Evolutionary conservation across 2,888 invertebrate species (phyloP).

Genomic region (Protophormia terraenovae): DNA sequence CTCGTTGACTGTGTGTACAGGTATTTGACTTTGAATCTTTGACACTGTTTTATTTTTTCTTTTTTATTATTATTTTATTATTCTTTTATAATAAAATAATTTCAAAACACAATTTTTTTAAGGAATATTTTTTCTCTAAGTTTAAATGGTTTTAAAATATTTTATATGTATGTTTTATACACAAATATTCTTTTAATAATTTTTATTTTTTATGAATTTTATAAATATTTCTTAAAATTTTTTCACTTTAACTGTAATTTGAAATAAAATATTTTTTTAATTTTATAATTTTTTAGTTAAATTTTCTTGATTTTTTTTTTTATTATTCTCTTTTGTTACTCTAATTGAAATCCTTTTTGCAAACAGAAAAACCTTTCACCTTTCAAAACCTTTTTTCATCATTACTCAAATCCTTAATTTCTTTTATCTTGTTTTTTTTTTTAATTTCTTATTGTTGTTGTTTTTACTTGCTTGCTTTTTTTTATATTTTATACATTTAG

Average conservation of each 20-base stretch:
- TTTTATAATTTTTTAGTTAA: neutral
- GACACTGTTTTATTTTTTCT: conserved; percentile 5
- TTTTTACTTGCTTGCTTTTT: neutral
- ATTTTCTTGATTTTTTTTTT: neutral
- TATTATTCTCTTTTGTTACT: neutral
- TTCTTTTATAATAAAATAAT: neutral
- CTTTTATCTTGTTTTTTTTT: neutral
- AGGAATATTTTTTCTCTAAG: too few relatives aligned
- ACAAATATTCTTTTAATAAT: neutral
- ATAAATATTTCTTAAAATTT: too few relatives aligned
- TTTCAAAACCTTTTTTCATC: conserved; percentile 10
- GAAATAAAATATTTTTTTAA: neutral
- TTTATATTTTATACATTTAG: neutral
- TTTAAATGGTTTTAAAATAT: too few relatives aligned
- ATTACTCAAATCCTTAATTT: conserved; percentile 44
- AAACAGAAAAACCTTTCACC: conserved; percentile 9
- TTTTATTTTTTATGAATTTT: neutral
- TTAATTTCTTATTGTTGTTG: conserved; percentile 8
- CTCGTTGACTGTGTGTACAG: conserved; percentile 43
- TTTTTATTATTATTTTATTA: neutral
- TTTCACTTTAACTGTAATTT: neutral
- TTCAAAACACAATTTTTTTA: too few relatives aligned
- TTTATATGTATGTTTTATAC: too few relatives aligned
- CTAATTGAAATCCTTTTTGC: conserved; percentile 13
- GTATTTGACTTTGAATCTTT: conserved; percentile 60